These are phyloP conservation scores for Colostygia pectinataria DNA, from an alignment of 2,888 invertebrate genomes.

Conservation along the genomic window DNA sequence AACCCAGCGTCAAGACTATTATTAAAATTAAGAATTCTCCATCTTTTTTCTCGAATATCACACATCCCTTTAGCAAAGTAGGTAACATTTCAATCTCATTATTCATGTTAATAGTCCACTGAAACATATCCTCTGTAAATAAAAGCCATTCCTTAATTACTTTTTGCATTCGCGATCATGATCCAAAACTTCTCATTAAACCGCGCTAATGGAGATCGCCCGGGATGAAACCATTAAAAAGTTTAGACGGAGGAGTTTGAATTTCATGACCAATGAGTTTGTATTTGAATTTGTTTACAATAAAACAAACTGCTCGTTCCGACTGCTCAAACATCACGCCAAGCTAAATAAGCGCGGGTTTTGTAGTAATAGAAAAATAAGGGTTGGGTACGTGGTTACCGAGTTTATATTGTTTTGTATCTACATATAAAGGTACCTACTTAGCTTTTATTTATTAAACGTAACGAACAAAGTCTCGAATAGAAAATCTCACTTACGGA, in stretches of 20 bases:
- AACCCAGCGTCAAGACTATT: too few relatives aligned
- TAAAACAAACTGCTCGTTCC: slow-evolving; percentile 4
- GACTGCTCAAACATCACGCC: background rate
- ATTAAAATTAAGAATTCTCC: too few relatives aligned
- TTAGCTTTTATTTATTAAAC: too few relatives aligned
- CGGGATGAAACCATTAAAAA: slow-evolving; percentile 23
- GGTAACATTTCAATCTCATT: too few relatives aligned
- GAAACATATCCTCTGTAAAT: slow-evolving; percentile 1
- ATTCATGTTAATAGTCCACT: background rate
- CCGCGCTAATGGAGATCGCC: slow-evolving; percentile 13
- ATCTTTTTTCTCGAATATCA: too few relatives aligned
- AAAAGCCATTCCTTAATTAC: slow-evolving; percentile 6
- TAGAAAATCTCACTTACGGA: too few relatives aligned
- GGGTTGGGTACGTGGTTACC: background rate
- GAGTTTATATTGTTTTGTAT: too few relatives aligned
- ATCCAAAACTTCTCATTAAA: slow-evolving; percentile 16
- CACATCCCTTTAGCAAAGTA: too few relatives aligned
- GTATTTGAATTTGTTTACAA: slow-evolving; percentile 16
- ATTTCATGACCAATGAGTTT: slow-evolving; percentile 19
- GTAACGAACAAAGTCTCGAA: too few relatives aligned
- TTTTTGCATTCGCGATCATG: slow-evolving; percentile 8
- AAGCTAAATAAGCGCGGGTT: background rate
- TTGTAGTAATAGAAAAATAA: background rate
- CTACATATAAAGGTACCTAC: too few relatives aligned
- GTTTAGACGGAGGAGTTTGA: slow-evolving; percentile 17